Percentiles rank a stretch among this genome's conserved stretches.
Conservation (phyloP, 2,888 invertebrate species). For the Drosophila ezoana region DNA sequence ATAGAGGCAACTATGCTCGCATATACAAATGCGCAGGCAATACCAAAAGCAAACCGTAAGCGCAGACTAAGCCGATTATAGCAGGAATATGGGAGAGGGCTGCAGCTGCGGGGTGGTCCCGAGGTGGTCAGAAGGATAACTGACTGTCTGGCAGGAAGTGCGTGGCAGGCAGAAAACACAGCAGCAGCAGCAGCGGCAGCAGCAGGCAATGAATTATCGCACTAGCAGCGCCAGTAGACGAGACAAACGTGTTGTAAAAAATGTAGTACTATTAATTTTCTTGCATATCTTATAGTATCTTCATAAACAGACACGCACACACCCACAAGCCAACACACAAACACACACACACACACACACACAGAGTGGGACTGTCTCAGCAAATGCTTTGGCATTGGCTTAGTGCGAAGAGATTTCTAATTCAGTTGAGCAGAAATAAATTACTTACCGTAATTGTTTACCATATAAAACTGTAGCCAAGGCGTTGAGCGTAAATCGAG, state of each 20-base stretch:
- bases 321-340: conserved; percentile 10
- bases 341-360: conserved; percentile 6
- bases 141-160: conserved; percentile 65
- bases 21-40: conserved; percentile 70
- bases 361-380: conserved; percentile 35
- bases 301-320: conserved; percentile 68
- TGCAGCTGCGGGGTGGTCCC: background rate
- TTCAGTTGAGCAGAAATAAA: conserved; percentile 81
- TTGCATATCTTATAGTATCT: conserved; percentile 80
- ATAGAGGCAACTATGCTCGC: conserved; percentile 23
- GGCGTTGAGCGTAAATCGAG: conserved; percentile 64
- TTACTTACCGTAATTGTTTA: conserved; percentile 79
- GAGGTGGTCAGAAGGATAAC: conserved; percentile 38
- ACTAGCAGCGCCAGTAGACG: conserved; percentile 65
- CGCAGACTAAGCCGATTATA: conserved; percentile 79
- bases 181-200: conserved; percentile 23
- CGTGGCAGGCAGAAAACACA: conserved; percentile 62
- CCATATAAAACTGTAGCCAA: conserved; percentile 75
- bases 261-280: conserved; percentile 79
- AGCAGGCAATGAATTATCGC: conserved; percentile 74
- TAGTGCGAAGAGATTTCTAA: conserved; percentile 79
- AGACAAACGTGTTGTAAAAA: conserved; percentile 80
- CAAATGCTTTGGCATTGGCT: conserved; percentile 68
- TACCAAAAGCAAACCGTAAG: conserved; percentile 75
- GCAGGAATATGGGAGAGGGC: conserved; percentile 46